Conservation (phyloP, 1,140 invertebrate species). For the Atta colombica region DNA sequence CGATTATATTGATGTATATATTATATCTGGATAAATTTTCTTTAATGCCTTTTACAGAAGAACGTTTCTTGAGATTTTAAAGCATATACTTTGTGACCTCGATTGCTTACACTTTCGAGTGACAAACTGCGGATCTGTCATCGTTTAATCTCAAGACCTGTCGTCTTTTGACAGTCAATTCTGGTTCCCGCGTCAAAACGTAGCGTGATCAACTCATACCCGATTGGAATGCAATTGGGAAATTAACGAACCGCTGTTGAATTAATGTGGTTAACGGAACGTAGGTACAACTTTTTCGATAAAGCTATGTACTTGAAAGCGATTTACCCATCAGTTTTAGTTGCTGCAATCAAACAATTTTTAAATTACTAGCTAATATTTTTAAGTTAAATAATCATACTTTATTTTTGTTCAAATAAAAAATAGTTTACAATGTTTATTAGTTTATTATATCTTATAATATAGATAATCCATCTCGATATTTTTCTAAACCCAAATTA, state of each 20-base stretch:
- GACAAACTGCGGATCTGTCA: conserved; percentile 51
- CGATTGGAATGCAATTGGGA: conserved; percentile 48
- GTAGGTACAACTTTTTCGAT: conserved; percentile 30
- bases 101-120: conserved; percentile 7
- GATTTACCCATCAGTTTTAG: conserved; percentile 28
- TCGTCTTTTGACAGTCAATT: conserved; percentile 59
- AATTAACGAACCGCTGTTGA: conserved; percentile 45
- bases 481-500: no score
- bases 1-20: background rate
- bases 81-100: conserved; percentile 11
- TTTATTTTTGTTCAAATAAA: background rate
- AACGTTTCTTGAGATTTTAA: conserved; percentile 21
- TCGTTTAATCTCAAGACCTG: conserved; percentile 44
- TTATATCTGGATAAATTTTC: background rate
- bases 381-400: conserved; percentile 1
- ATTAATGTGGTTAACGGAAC: conserved; percentile 59
- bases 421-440: no score
- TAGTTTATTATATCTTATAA: no score
- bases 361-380: background rate
- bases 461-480: no score
- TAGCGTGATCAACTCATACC: background rate
- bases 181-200: conserved; percentile 49
- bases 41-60: background rate
- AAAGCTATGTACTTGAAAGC: background rate
- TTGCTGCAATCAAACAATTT: conserved; percentile 9